Evolutionary conservation across 2,888 invertebrate species (phyloP), one percentile per base, ranked within the genome.

Genomic region (Chrysotoxum bicinctum): DNA sequence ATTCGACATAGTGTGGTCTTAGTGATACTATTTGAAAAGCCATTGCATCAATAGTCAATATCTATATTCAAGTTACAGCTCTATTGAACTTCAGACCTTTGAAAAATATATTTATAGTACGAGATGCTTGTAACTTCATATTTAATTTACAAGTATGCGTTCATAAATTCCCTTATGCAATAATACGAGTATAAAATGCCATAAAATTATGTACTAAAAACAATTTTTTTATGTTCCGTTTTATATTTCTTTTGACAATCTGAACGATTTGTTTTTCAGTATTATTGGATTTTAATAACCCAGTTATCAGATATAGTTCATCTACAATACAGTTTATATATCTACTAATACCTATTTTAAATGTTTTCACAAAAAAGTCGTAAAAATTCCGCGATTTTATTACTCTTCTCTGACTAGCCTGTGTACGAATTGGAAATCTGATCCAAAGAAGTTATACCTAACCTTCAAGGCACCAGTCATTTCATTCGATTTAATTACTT

Each of bases 161-260:
- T 26, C 69, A 69, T 69, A 69, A 50, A 69, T 35, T 45, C 10
- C 48, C 43, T 40, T 56, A 60, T 58, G 64, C 64, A 64, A 69
- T 64, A 64, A 19, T 32, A 43, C 7, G n/a, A n/a, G n/a, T n/a
- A n/a, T n/a, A n/a, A n/a, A 26, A 19, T 48, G 72, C 60, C 72
- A 48, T 85, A 81, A 85, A 85, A 56, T 68, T 80, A 16, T 40
- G 30, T 64, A 40, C 43, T 62, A 16, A 43, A 64, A 68, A 56
- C 10, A 68, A 43, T 50, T 69, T 56, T 43, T 77, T 85, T 64
- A 81, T 77, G 81, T 77, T 35, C 54, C 85, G 23, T 82, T 82
- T 82, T 43, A 82, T 78, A 54, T 86, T 78, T 86, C 86, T 86
- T 86, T 86, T 86, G 86, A 86, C 86, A 86, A 78, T 48, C 70